Conservation (phyloP, 1,140 invertebrate genomes). For the Atopsyche davidsoni region DNA sequence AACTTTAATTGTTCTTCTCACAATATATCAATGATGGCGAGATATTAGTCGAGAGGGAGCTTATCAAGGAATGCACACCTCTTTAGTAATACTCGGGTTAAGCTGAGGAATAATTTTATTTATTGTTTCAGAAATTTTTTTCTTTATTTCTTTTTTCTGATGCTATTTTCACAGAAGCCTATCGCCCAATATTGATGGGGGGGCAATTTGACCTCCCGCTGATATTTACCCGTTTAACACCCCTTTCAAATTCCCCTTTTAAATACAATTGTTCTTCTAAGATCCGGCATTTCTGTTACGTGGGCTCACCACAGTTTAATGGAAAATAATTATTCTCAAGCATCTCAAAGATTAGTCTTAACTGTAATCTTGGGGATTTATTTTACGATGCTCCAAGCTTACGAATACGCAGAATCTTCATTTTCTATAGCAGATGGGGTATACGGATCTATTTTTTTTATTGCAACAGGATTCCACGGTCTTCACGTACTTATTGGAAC, state of each 20-base stretch:
- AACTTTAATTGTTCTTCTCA: no score
- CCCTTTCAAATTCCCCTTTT: constrained; percentile 55
- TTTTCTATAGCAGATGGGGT: constrained; percentile 43
- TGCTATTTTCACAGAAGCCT: constrained; percentile 58
- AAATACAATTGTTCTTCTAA: constrained; percentile 56
- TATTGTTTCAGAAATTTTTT: constrained; percentile 58
- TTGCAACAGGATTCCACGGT: constrained; percentile 68
- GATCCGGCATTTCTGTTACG: constrained; percentile 49
- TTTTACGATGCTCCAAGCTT: no score
- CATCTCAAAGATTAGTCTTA: constrained; percentile 40
- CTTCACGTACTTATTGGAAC: constrained; percentile 65
- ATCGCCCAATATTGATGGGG: constrained; percentile 56
- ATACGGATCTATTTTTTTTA: constrained; percentile 63
- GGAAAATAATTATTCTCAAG: constrained; percentile 44
- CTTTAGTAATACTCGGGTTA: constrained; percentile 44
- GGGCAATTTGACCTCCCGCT: constrained; percentile 50
- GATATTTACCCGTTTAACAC: constrained; percentile 55
- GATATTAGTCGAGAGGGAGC: no score
- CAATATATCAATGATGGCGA: no score
- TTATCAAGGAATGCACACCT: no score
- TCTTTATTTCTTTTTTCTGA: constrained; percentile 61
- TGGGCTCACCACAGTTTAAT: constrained; percentile 50
- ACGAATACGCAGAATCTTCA: constrained; percentile 45
- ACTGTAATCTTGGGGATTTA: constrained; percentile 53
- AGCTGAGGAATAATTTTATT: constrained; percentile 57